Base-by-base conservation (phyloP, 2,113 vertebrate genomes). In the Ictalurus furcatus region DNA sequence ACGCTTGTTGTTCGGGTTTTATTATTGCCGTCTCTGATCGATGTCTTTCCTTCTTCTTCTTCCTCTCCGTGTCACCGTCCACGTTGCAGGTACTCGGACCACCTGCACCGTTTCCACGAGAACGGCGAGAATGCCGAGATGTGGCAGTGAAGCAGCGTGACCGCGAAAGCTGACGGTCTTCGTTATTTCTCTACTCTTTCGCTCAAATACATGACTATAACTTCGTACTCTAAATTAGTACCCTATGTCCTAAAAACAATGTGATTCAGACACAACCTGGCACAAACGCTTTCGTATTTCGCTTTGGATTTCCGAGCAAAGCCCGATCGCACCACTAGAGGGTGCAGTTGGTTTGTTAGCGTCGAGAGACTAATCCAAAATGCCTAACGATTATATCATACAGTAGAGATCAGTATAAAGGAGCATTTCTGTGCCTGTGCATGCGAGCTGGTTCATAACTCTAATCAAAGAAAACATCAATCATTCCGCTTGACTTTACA, bases 61-160 rank as follows among this genome's bases (percentile, higher is more conserved):
- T 44, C 40, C 40, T 44, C 0, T 71, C 23, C 88, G 1, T 21
- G 2, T 37, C 56, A 6, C 89, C 0, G 90, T 71, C 9, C 86
- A 78, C 79, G 16, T 92, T 90, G 1, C 95, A 99, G 98, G 95
- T 99, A 97, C 0, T 94, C 98, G 0, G 98, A 99, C 92, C 98
- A 99, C 90, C 90, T 99, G 84, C 98, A 99, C 94, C 96, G 94
- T 85, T 99, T 99, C 96, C 98, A 99, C 0, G 96, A 97, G 96
- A 96, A 96, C 0, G 96, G 96, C 23, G 96, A 96, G 3, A 90
- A 78, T 0, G 93, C 85, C 0, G 95, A 96, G 89, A 94, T 97
- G 93, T 97, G 94, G 94, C 95, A 95, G 93, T 96, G 93, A 93
- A 16, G 34, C 58, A 61, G 23, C 6, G 25, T 9, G 12, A 58